These are phyloP conservation scores for Uropsilus gracilis DNA, from an alignment of 2,113 vertebrate genomes.

Conservation along the genomic window DNA sequence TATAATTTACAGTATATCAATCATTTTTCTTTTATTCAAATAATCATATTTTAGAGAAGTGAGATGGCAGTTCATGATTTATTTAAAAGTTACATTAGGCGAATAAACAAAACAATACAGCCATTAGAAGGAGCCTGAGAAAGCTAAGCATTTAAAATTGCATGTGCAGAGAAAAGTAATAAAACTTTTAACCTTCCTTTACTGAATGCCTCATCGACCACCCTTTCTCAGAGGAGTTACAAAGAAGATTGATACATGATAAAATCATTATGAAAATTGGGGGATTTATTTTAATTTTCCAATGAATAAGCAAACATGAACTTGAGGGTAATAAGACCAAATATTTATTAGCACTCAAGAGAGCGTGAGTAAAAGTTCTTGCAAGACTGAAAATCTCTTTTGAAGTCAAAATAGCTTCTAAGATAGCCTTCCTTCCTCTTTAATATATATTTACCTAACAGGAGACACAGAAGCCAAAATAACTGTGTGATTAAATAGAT, in stretches of 20 bases:
- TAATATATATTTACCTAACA: constrained; percentile 33
- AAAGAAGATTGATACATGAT: constrained; percentile 64
- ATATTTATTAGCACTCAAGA: constrained; percentile 64
- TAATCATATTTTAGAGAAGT: constrained; percentile 34
- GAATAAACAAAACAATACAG: constrained; percentile 45
- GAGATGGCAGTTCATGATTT: constrained; percentile 36
- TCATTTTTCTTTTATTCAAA: constrained; percentile 33
- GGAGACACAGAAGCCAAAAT: background rate
- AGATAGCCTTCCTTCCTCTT: background rate
- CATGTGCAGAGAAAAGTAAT: constrained; percentile 35
- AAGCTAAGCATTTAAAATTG: constrained; percentile 52
- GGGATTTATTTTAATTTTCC: constrained; percentile 75
- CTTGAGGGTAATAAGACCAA: constrained; percentile 52
- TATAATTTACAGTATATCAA: background rate
- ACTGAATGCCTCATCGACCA: constrained; percentile 59
- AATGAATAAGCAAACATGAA: constrained; percentile 72
- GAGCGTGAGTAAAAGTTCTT: background rate
- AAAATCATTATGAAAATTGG: constrained; percentile 71
- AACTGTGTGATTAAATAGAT: constrained; percentile 1
- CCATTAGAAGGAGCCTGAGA: background rate
- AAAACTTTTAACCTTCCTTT: constrained; percentile 66
- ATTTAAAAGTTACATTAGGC: constrained; percentile 47
- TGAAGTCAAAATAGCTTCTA: constrained; percentile 49
- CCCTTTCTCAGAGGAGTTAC: constrained; percentile 54
- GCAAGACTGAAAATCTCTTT: constrained; percentile 1